These are phyloP conservation scores for Drosophila kurseongensis DNA, from an alignment of 1,140 invertebrate species.

Conservation along the genomic window DNA sequence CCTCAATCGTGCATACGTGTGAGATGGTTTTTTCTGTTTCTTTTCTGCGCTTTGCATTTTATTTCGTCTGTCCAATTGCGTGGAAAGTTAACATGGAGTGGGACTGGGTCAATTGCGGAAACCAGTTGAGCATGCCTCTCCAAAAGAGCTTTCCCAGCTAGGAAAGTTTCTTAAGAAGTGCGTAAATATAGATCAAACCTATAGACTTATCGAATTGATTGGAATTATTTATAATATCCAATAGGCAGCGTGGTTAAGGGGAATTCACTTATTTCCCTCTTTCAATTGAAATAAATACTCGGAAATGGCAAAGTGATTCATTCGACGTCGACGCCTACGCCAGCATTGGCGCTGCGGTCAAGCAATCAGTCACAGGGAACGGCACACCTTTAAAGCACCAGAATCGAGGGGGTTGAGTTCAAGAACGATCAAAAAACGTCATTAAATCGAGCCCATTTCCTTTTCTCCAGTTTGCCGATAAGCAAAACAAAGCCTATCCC, in stretches of 20 bases:
- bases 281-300: conserved; percentile 41
- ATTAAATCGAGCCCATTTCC: conserved; percentile 75
- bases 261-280: conserved; percentile 25
- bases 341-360: conserved; percentile 20
- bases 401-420: conserved; percentile 4
- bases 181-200: conserved; percentile 18
- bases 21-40: conserved; percentile 8
- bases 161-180: conserved; percentile 30
- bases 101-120: conserved; percentile 69
- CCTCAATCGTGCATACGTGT: conserved; percentile 1
- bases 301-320: conserved; percentile 63
- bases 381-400: conserved; percentile 51
- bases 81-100: conserved; percentile 65
- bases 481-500: conserved; percentile 31
- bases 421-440: conserved; percentile 55
- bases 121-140: conserved; percentile 44
- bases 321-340: conserved; percentile 15
- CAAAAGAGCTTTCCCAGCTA: conserved; percentile 33
- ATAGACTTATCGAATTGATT: conserved; percentile 14
- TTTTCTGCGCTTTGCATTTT: conserved; percentile 39
- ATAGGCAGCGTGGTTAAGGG: conserved; percentile 9
- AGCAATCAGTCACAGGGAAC: conserved; percentile 61
- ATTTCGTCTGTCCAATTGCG: conserved; percentile 63
- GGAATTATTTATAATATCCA: conserved; percentile 22
- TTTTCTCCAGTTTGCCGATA: conserved; percentile 35